A percentile compares a stretch with the other conserved stretches of the same genome.
Evolutionary conservation across 2,888 invertebrate genomes (phyloP).

Genomic region (Drosophila aldrichi): DNA sequence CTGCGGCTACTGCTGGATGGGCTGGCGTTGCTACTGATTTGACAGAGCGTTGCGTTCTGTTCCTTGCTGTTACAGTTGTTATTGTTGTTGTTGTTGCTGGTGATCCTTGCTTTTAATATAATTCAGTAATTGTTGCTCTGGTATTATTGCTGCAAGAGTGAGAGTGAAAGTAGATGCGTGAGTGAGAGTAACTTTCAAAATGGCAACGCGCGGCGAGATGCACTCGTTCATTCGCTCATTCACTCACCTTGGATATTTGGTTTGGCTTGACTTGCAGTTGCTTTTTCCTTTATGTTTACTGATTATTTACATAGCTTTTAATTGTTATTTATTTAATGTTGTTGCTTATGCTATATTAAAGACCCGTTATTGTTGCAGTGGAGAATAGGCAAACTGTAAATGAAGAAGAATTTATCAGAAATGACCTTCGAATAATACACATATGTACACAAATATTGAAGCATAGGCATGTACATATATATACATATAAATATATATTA

Average conservation of each 20-base stretch:
- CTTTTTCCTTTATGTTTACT: constrained; percentile 10
- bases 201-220: constrained; percentile 24
- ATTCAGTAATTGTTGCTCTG: constrained; percentile 10
- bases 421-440: constrained; percentile 41
- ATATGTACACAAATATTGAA: neutral
- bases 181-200: constrained; percentile 40
- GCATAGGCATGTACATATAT: neutral
- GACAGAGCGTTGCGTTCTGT: constrained; percentile 5
- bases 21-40: constrained; percentile 3
- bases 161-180: constrained; percentile 52
- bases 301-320: constrained; percentile 60
- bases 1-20: constrained; percentile 5
- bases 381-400: constrained; percentile 59
- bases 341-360: constrained; percentile 63
- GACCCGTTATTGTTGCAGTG: constrained; percentile 71
- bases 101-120: constrained; percentile 16
- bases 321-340: constrained; percentile 40
- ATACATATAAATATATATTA: neutral
- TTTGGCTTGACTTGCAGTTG: constrained; percentile 47
- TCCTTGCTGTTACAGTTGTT: too few relatives aligned
- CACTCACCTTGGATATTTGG: constrained; percentile 18
- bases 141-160: constrained; percentile 47
- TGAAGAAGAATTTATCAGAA: constrained; percentile 24
- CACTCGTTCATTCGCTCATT: constrained; percentile 16
- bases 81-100: constrained; percentile 7